Evolutionary conservation across 2,888 invertebrate genomes (phyloP), one percentile per base, ranked within the genome.

Genomic region (Conus canariensis): DNA sequence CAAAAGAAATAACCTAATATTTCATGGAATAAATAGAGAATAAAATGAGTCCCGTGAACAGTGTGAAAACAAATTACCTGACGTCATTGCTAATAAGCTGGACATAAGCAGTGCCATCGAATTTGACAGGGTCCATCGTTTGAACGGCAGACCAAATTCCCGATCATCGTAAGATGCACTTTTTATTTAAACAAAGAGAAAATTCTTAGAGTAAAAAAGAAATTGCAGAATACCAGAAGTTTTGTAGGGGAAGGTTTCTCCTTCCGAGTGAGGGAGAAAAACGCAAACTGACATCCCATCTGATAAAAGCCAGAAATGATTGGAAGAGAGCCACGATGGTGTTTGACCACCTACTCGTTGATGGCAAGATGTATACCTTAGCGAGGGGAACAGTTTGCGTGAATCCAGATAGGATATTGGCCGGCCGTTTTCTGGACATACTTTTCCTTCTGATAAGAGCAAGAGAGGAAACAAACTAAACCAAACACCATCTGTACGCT

Each of bases 261-360:
- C 22, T 56, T n/a, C 45, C 12, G 82, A 16, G 82, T 82, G 56
- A 82, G 82, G n/a, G 30, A 77, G 10, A 30, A 25, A 56, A 56
- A 14, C 82, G 82, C 16, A 82, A 82, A 56, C 82, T 82, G 14
- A 56, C 56, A 9, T 6, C 82, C 56, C 56, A 82, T 56, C 56
- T 82, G 56, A 82, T 56, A 56, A 45, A 56, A 16, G 82, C 82
- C 45, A 56, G 56, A n/a, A 56, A 45, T 19, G 56, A 82, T 5
- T 45, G 82, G 16, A 82, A 56, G n/a, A 82, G 19, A 19, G 82
- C 82, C 56, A 82, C 82, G 16, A 82, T 82, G 82, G 82, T 82
- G 8, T 82, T 56, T 56, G 77, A 82, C 82, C 82, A 82, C 19
- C 82, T 82, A 12, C 16, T 82, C 0, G 19, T 56, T 16, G 82